phyloP scores from a whole-genome alignment of 2,888 invertebrate genomes.

The Pammene fasciana region DNA sequence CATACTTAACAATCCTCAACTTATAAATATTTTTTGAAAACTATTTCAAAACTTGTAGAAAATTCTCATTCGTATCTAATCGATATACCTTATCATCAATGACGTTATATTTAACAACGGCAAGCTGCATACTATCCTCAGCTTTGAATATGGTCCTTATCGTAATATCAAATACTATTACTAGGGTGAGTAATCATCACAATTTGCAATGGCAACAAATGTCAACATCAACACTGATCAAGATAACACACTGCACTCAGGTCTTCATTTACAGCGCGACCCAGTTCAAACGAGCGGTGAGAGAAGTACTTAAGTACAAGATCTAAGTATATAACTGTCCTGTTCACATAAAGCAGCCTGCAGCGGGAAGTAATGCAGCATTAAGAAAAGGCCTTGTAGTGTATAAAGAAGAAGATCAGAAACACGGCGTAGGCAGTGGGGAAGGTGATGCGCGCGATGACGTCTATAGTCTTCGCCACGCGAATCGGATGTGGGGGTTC shows the following conservation, averaged over 20 bases:
- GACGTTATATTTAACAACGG: slow-evolving; percentile 49
- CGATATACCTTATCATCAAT: slow-evolving; percentile 29
- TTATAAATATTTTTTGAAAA: slow-evolving; percentile 42
- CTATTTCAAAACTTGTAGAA: slow-evolving; percentile 79
- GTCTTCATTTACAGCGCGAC: slow-evolving; percentile 48
- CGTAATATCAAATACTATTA: slow-evolving; percentile 59
- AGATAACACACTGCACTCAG: slow-evolving; percentile 55
- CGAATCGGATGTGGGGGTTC: slow-evolving; percentile 96
- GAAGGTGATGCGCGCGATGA: slow-evolving; percentile 96
- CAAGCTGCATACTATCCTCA: slow-evolving; percentile 63
- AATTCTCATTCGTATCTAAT: slow-evolving; percentile 56
- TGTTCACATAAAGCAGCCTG: slow-evolving; percentile 65
- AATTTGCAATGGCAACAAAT: slow-evolving; percentile 58
- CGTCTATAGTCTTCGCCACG: slow-evolving; percentile 97
- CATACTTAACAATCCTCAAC: slow-evolving; percentile 51
- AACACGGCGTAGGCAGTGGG: slow-evolving; percentile 96
- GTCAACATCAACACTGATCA: slow-evolving; percentile 60
- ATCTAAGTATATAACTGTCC: slow-evolving; percentile 60
- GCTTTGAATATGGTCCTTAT: slow-evolving; percentile 52
- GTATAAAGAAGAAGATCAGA: slow-evolving; percentile 97
- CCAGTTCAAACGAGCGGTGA: slow-evolving; percentile 61
- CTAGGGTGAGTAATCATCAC: slow-evolving; percentile 62
- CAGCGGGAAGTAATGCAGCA: slow-evolving; percentile 60
- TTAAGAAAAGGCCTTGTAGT: slow-evolving; percentile 94
- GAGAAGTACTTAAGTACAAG: slow-evolving; percentile 54